These are phyloP conservation scores for Tenthredo livida DNA, from an alignment of 2,888 invertebrate species.

Conservation along the genomic window DNA sequence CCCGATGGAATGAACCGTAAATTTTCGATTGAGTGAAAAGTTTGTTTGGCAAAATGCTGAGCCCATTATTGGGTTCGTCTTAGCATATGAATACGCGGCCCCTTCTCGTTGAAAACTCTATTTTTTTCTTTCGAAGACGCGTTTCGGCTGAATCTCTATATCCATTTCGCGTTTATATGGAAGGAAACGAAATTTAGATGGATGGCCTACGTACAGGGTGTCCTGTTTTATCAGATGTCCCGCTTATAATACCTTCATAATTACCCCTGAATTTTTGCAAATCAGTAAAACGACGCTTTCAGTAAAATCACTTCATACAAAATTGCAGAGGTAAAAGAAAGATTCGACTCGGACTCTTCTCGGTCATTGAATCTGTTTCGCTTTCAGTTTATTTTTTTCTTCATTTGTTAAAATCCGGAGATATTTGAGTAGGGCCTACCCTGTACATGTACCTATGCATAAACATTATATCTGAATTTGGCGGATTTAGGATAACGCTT, in stretches of 20 bases:
- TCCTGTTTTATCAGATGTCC: not conserved
- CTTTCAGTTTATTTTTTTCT: not conserved
- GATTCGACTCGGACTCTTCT: not conserved
- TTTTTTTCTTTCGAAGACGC: slow-evolving; percentile 24
- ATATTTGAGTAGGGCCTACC: not conserved
- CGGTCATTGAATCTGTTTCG: not conserved
- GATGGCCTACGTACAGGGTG: not conserved
- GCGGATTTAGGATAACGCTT: slow-evolving; percentile 49
- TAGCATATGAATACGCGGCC: slow-evolving; percentile 65
- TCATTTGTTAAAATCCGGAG: not conserved
- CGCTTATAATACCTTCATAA: not conserved
- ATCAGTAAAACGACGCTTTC: not conserved
- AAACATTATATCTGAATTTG: slow-evolving; percentile 70
- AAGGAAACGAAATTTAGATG: slow-evolving; percentile 14
- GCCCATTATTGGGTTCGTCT: slow-evolving; percentile 59
- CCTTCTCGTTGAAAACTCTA: slow-evolving; percentile 44
- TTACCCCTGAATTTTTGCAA: not conserved
- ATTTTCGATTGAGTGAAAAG: slow-evolving; percentile 55
- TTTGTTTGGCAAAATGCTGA: slow-evolving; percentile 60
- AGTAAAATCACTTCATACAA: not conserved
- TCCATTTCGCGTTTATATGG: slow-evolving; percentile 6
- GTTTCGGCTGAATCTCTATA: not conserved
- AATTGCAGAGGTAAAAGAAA: not conserved
- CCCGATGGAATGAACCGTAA: slow-evolving; percentile 25
- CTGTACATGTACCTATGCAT: not conserved